Percentiles rank a stretch among this genome's conserved stretches.
Conservation (phyloP, 2,797 vertebrate species). For the Menidia menidia region DNA sequence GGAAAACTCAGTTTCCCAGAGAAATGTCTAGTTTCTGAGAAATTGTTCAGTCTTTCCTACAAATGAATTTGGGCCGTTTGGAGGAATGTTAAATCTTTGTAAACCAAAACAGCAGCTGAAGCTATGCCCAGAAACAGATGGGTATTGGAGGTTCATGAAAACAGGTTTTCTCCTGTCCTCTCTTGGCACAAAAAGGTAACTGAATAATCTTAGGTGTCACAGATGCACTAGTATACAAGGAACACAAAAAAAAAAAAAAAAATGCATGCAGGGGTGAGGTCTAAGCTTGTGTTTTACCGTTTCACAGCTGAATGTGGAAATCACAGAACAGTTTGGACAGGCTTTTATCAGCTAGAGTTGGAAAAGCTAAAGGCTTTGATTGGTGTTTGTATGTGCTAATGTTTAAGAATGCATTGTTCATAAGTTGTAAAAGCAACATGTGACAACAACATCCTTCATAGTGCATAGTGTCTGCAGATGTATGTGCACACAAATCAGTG, state of each 20-base stretch:
- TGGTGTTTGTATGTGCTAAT: slow-evolving; percentile 37
- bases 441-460: slow-evolving; percentile 51
- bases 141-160: neutral
- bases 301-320: slow-evolving; percentile 40
- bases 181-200: slow-evolving; percentile 66
- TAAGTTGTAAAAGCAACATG: slow-evolving; percentile 34
- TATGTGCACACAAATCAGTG: slow-evolving; percentile 47
- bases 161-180: slow-evolving; percentile 4
- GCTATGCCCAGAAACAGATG: slow-evolving; percentile 32
- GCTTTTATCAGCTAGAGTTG: slow-evolving; percentile 37
- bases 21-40: slow-evolving; percentile 14
- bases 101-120: slow-evolving; percentile 44
- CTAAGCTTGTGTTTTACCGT: slow-evolving; percentile 29
- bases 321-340: slow-evolving; percentile 41
- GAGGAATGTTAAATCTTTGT: slow-evolving; percentile 46
- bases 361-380: slow-evolving; percentile 46
- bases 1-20: slow-evolving; percentile 12
- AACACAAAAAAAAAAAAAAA: slow-evolving; percentile 24
- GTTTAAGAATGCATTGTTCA: slow-evolving; percentile 53
- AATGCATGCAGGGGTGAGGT: slow-evolving; percentile 34
- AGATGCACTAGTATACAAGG: slow-evolving; percentile 20
- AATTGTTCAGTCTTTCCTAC: slow-evolving; percentile 55
- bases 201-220: slow-evolving; percentile 47
- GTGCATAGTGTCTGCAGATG: slow-evolving; percentile 71
- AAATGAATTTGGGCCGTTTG: slow-evolving; percentile 44